Conservation (phyloP, 2,888 invertebrate genomes). For the Spatulosminthurus flaviceps region DNA sequence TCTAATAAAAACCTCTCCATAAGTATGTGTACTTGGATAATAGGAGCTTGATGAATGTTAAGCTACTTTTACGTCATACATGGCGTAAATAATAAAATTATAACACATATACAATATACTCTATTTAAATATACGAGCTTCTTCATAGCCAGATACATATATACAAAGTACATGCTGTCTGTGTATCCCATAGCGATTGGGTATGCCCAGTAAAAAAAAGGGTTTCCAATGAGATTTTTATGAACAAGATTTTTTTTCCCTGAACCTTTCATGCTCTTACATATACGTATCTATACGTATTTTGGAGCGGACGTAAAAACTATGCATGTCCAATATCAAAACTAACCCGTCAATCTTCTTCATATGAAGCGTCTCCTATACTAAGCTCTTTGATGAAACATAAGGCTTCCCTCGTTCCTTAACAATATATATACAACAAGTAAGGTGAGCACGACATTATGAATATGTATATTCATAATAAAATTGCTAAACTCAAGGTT, state of each 20-base stretch:
- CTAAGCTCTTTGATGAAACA: background rate
- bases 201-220: no score
- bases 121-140: background rate
- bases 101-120: background rate
- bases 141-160: no score
- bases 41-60: slow-evolving; percentile 9
- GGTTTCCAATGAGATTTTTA: no score
- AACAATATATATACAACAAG: background rate
- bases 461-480: background rate
- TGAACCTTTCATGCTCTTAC: no score
- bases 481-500: background rate
- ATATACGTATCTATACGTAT: no score
- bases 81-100: slow-evolving; percentile 13
- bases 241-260: no score
- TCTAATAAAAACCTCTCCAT: background rate
- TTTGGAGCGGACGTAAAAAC: background rate
- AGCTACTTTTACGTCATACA: slow-evolving; percentile 16
- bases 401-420: background rate
- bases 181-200: no score
- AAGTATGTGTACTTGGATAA: background rate
- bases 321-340: background rate
- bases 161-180: no score
- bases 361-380: no score
- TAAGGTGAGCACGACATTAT: background rate
- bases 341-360: slow-evolving; percentile 1